Evolutionary conservation across 2,888 invertebrate species (phyloP).

Genomic region (Oxyscelio sp.): DNA sequence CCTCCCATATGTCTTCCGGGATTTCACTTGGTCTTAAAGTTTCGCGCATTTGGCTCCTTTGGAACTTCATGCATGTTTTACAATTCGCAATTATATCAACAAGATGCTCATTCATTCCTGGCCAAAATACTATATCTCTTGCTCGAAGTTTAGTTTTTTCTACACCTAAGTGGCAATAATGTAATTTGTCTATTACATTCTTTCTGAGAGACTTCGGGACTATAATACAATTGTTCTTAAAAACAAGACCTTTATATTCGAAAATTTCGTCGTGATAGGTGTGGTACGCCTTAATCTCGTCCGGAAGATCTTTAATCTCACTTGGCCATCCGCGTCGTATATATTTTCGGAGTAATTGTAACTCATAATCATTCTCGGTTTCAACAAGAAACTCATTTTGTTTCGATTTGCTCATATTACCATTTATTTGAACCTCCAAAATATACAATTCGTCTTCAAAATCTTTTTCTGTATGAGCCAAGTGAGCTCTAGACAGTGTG

Average conservation of each 20-base stretch:
- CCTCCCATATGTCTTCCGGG: conserved; percentile 38
- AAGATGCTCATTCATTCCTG: conserved; percentile 43
- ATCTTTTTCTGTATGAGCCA: conserved; percentile 19
- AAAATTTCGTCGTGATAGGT: conserved; percentile 45
- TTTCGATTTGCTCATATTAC: conserved; percentile 48
- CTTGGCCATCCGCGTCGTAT: conserved; percentile 57
- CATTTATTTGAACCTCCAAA: conserved; percentile 22
- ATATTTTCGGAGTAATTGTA: conserved; percentile 49
- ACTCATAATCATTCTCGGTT: conserved; percentile 60
- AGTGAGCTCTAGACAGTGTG: conserved; percentile 70
- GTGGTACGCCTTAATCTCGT: conserved; percentile 57
- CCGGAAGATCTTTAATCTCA: conserved; percentile 61
- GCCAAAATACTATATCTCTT: conserved; percentile 66
- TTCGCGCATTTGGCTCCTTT: conserved; percentile 54
- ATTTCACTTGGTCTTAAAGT: conserved; percentile 39
- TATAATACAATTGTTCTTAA: conserved; percentile 53
- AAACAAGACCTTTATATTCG: conserved; percentile 43
- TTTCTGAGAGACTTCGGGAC: conserved; percentile 74
- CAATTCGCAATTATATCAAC: conserved; percentile 38
- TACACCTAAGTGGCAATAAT: conserved; percentile 69
- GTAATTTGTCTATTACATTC: conserved; percentile 37
- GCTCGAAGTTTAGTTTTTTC: conserved; percentile 62
- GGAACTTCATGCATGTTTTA: conserved; percentile 59
- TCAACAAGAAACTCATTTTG: conserved; percentile 44
- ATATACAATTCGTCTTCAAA: conserved; percentile 49